These are phyloP conservation scores for Phyllotreta cruciferae DNA, from an alignment of 2,888 invertebrate genomes.

Conservation along the genomic window DNA sequence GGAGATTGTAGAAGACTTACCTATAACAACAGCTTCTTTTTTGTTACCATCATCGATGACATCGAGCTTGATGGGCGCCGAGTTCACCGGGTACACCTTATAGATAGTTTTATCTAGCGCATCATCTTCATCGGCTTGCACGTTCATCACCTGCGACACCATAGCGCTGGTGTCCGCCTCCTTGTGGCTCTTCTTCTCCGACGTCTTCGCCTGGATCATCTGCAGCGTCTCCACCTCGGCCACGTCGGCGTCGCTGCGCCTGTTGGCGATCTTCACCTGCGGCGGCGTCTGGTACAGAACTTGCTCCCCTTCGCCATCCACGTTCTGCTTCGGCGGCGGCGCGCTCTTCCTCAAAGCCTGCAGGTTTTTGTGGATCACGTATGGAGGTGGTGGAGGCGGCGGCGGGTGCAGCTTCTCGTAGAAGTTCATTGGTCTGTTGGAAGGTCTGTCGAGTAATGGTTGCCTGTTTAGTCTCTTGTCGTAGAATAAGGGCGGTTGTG, in stretches of 20 bases:
- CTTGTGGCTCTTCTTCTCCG: slow-evolving; percentile 50
- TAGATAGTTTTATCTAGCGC: slow-evolving; percentile 58
- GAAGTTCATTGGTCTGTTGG: slow-evolving; percentile 58
- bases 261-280: slow-evolving; percentile 59
- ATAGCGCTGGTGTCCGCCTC: slow-evolving; percentile 23
- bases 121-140: slow-evolving; percentile 39
- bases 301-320: slow-evolving; percentile 46
- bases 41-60: slow-evolving; percentile 58
- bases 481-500: slow-evolving; percentile 33
- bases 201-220: slow-evolving; percentile 69
- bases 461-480: slow-evolving; percentile 51
- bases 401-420: slow-evolving; percentile 59
- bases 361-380: slow-evolving; percentile 55
- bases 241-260: slow-evolving; percentile 61
- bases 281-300: slow-evolving; percentile 56
- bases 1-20: slow-evolving; percentile 2
- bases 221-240: slow-evolving; percentile 70
- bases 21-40: slow-evolving; percentile 65
- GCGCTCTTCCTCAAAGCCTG: slow-evolving; percentile 63
- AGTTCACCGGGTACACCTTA: slow-evolving; percentile 69
- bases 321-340: slow-evolving; percentile 31
- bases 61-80: slow-evolving; percentile 62
- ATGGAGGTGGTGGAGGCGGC: slow-evolving; percentile 54
- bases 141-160: slow-evolving; percentile 33
- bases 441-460: slow-evolving; percentile 59